Base-by-base conservation (phyloP, 2,888 invertebrate genomes). In the Flexamia atlantica region DNA sequence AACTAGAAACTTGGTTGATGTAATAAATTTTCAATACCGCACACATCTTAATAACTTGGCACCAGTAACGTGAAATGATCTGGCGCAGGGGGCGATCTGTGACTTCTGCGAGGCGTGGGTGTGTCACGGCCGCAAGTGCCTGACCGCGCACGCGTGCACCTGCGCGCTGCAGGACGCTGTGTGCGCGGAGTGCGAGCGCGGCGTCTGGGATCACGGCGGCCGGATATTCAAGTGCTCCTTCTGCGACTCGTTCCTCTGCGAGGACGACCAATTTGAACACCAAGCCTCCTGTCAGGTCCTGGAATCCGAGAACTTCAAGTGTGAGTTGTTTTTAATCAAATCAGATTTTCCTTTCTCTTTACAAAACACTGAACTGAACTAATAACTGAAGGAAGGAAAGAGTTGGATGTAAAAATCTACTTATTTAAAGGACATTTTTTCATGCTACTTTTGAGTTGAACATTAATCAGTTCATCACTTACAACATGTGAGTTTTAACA, bases 21-120 rank as follows among this genome's bases (percentile, higher is more conserved):
- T n/a, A n/a, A n/a, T n/a, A n/a, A n/a, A n/a, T n/a, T n/a, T n/a
- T n/a, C n/a, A n/a, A n/a, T n/a, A n/a, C n/a, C n/a, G n/a, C n/a
- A n/a, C n/a, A n/a, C n/a, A n/a, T n/a, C n/a, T n/a, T n/a, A n/a
- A n/a, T n/a, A n/a, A n/a, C n/a, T n/a, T n/a, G n/a, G n/a, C n/a
- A n/a, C n/a, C n/a, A n/a, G n/a, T n/a, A n/a, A n/a, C n/a, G n/a
- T n/a, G n/a, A n/a, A n/a, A n/a, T n/a, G n/a, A n/a, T n/a, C n/a
- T n/a, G n/a, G n/a, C n/a, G 91, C 88, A 96, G 97, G 98, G 98
- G 68, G 99, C 98, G 0, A 96, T 99, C 88, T 99, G 99, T 90
- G 99, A 99, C 91, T 97, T 95, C 90, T 99, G 99, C 89, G 99
- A 99, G 91, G 98, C 98, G 0, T 99, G 98, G 97, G 94, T 99